Evolutionary conservation across 2,888 invertebrate species (phyloP), one percentile per base, ranked within the genome.

Genomic region (Ptychoptera contaminata): DNA sequence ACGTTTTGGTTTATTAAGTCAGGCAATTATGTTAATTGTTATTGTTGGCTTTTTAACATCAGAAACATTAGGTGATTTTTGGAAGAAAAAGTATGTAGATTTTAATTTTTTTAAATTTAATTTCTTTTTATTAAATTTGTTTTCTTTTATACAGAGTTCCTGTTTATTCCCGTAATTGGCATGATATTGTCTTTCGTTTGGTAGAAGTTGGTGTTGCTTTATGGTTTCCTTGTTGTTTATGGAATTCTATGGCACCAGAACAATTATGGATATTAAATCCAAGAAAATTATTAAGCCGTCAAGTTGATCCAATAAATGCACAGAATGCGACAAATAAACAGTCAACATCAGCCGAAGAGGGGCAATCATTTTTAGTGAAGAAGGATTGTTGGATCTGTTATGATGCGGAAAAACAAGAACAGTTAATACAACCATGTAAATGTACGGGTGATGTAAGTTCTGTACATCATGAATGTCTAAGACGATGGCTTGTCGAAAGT

Each of bases 331-430:
- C 58, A 5, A 67, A 65, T 32, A 61, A 58, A 47, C 23, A 23
- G 23, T 34, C 42, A 35, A 29, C 40, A n/a, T 65, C 65, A 40
- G 58, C 60, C 29, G 66, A 66, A 47, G 67, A 67, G 65, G 76
- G 77, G 54, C 67, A 71, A 53, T 65, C 69, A 14, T 74, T 75
- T 48, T 59, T 76, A 45, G 68, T 67, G 47, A 74, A 70, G 53
- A 71, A 74, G 55, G 91, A 91, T 62, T 92, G 92, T 62, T 93
- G 91, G 90, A 92, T 93, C 55, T 93, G 92, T 65, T 92, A 92
- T 61, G 91, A 91, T 65, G 70, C 70, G 50, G 77, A 87, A 32
- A 76, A 85, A 45, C 66, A 72, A 15, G 90, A 91, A 58, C 82
- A 85, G 2, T 71, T 92, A 47, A 92, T 93, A 59, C 79, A 84